Evolutionary conservation across 2,888 invertebrate genomes (phyloP).

Genomic region (Agrochola macilenta): DNA sequence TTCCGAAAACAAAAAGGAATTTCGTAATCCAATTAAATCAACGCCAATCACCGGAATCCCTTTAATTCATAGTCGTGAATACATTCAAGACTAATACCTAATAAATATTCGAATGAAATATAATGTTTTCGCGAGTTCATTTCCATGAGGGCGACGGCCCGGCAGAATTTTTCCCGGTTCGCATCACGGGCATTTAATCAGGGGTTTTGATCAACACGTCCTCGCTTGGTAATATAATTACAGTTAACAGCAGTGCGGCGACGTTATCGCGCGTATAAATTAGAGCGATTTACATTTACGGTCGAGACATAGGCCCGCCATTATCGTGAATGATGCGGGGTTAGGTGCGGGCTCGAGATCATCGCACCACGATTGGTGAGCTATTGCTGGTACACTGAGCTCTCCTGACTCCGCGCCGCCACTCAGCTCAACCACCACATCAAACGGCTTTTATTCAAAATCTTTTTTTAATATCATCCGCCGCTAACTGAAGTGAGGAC

Average conservation of each 20-base stretch:
- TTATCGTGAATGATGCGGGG: conserved; percentile 89
- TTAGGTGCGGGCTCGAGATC: conserved; percentile 83
- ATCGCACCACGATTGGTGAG: conserved; percentile 73
- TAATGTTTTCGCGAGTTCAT: conserved; percentile 65
- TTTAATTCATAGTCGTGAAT: conserved; percentile 51
- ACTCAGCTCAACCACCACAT: conserved; percentile 45
- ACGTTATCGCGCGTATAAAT: conserved; percentile 90
- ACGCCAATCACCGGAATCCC: conserved; percentile 39
- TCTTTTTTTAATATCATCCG: conserved; percentile 46
- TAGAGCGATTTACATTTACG: conserved; percentile 90
- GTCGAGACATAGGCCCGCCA: conserved; percentile 87
- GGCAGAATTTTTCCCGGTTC: conserved; percentile 79
- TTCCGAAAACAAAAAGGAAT: conserved; percentile 27
- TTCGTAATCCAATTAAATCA: conserved; percentile 40
- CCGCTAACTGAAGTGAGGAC: conserved; percentile 52
- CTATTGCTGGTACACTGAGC: conserved; percentile 59
- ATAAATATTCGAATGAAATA: conserved; percentile 66
- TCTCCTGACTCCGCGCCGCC: conserved; percentile 35
- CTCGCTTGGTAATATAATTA: conserved; percentile 90
- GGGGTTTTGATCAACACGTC: conserved; percentile 90
- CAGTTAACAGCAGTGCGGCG: conserved; percentile 90
- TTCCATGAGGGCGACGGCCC: conserved; percentile 66
- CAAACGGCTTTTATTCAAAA: conserved; percentile 54
- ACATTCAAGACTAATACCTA: conserved; percentile 58
- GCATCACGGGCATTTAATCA: conserved; percentile 85